Base-by-base conservation (phyloP, 1,140 invertebrate species). In the Drosophila melanica region DNA sequence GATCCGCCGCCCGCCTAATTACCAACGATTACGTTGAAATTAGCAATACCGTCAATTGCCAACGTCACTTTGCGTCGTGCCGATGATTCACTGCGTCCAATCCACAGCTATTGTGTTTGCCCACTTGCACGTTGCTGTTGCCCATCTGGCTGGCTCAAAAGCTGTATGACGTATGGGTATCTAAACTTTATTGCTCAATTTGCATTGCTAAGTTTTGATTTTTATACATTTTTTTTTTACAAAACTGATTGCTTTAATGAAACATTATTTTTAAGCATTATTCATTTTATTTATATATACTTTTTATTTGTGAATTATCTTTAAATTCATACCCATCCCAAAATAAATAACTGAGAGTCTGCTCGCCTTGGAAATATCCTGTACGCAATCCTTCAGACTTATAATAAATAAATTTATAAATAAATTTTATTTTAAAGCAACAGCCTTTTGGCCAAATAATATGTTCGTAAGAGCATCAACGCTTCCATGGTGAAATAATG, bases 41-140 rank as follows among this genome's bases (percentile, higher is more conserved):
- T 35, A 20, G 2, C 63, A 41, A 60, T 18, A 59, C 14, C 35
- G 45, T 50, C 30, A 41, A 35, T 44, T 57, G 53, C n/a, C 27
- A n/a, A 35, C 65, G 73, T 77, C 75, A 62, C 27, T 27, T 23
- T 42, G 10, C 5, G 37, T 23, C 27, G 20, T 47, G 58, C 23
- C 10, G 10, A 35, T 80, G 78, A 81, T 66, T 81, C 78, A 79
- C 54, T 47, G 42, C 12, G 42, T 47, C 64, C 33, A 57, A 30
- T 20, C 44, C 16, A n/a, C 30, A 18, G 45, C 54, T 53, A 27
- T 57, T 42, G 63, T 58, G 30, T 60, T 60, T 18, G 39, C 9
- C 53, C 42, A 54, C 37, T 20, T 6, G 20, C 23, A 50, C 35
- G 48, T 48, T 18, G 51, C 33, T 35, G 23, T 9, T 78, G 75